Conservation (phyloP, 2,113 vertebrate genomes). For the Myotis yumanensis region DNA sequence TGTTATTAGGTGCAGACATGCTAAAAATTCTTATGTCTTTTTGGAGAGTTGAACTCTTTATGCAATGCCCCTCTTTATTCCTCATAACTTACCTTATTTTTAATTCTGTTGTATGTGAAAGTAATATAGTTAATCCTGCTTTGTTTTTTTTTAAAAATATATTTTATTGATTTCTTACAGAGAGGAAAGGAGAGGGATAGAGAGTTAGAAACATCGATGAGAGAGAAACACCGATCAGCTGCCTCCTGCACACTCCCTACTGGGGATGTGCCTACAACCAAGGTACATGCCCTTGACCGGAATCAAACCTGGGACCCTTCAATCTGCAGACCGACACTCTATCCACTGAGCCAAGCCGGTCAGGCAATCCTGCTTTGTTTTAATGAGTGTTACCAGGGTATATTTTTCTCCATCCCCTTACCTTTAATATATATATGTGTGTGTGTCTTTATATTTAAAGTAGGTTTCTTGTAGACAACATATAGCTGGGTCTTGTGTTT, state of each 20-base stretch:
- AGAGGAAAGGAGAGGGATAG: too few species aligned
- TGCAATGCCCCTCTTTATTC: not conserved
- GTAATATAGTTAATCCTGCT: not conserved
- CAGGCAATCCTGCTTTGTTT: too few species aligned
- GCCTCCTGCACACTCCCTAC: too few species aligned
- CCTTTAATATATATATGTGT: not conserved
- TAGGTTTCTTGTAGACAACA: not conserved
- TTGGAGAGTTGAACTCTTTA: not conserved
- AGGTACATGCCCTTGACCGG: too few species aligned
- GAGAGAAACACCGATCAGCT: too few species aligned
- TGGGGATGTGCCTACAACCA: too few species aligned
- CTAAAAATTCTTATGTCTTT: not conserved
- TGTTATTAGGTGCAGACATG: not conserved
- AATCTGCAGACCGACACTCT: too few species aligned
- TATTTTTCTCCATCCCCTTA: not conserved
- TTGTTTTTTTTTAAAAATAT: not conserved
- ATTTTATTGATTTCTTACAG: too few species aligned
- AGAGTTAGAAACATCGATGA: too few species aligned
- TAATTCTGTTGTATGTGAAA: not conserved
- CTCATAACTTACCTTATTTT: not conserved
- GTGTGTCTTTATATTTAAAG: not conserved
- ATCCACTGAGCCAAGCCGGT: too few species aligned
- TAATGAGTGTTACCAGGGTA: too few species aligned
- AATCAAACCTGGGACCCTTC: too few species aligned
- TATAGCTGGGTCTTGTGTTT: not conserved